A percentile compares a stretch with the other conserved stretches of the same genome.
Evolutionary conservation across 2,113 vertebrate species (phyloP).

Genomic region (Callaeas wilsoni): DNA sequence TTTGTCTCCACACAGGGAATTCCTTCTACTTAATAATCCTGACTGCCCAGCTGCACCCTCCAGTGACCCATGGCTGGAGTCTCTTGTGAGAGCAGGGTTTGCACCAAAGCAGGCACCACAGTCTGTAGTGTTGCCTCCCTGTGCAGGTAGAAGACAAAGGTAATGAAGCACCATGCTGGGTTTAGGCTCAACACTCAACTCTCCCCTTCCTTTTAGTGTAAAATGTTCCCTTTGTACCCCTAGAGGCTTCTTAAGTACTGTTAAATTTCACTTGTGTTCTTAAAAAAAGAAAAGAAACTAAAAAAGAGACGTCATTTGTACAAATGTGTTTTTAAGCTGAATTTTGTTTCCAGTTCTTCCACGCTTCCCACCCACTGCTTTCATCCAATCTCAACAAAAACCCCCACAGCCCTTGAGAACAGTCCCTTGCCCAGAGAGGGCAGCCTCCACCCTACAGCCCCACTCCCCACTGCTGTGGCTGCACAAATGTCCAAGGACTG

Average conservation of each 20-base stretch:
- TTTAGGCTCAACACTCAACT: neutral
- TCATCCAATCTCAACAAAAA: neutral
- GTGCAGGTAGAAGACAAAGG: neutral
- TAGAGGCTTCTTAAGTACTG: neutral
- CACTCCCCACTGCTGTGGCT: accelerated
- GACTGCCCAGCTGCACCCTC: accelerated
- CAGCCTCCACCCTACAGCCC: neutral
- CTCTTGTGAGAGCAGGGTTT: neutral
- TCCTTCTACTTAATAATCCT: accelerated
- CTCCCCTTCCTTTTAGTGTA: neutral
- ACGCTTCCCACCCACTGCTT: neutral
- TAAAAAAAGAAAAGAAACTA: neutral
- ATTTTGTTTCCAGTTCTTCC: neutral
- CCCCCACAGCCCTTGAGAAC: neutral
- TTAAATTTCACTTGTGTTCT: no score
- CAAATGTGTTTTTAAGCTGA: neutral
- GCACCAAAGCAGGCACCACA: neutral
- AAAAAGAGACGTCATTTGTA: neutral
- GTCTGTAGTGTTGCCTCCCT: accelerated
- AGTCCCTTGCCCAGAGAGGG: neutral
- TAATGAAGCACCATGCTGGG: accelerated
- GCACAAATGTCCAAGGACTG: accelerated
- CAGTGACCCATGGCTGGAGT: accelerated
- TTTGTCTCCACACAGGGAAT: neutral
- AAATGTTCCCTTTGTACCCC: neutral